Base-by-base conservation (phyloP, 2,888 invertebrate genomes). In the Chydorus sphaericus region DNA sequence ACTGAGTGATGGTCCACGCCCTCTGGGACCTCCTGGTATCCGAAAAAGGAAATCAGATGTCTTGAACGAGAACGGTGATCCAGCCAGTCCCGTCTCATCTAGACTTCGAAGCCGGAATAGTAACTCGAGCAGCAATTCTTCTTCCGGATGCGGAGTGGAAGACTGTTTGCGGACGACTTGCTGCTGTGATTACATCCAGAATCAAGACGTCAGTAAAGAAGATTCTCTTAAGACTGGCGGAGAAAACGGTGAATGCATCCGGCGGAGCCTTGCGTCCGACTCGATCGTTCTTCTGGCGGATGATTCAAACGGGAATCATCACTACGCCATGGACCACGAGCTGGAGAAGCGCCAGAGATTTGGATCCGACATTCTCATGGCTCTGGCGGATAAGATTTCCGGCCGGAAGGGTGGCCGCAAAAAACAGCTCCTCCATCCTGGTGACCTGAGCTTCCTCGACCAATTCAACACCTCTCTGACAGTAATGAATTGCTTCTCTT, bases 61-160 rank as follows among this genome's bases (percentile, higher is more conserved):
- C 23, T 44, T 44, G n/a, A n/a, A n/a, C n/a, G n/a, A n/a, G n/a
- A n/a, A n/a, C n/a, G n/a, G n/a, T n/a, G 31, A 10, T 48, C 28
- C 28, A 48, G 20, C 52, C 20, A 54, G 54, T 54, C 57, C 57
- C 4, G 54, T 37, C 8, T 54, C 57, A 16, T 57, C 54, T n/a
- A 30, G 57, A 14, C 29, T 49, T 18, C 48, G 54, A 11, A 49
- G 49, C n/a, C 54, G 57, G 10, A 33, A 48, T 23, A 48, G 23
- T 30, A 57, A 54, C 36, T 16, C 38, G 2, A 28, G 29, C 48
- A 51, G 31, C 18, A 31, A 51, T 11, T 30, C 39, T 20, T 28
- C 38, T n/a, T 4, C 44, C n/a, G 44, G 44, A 4, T 44, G 44
- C n/a, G 54, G 48, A 16, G 20, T 54, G n/a, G 37, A 18, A 23